Base-by-base conservation (phyloP, 92 coral and sea anemone genomes). In the Umimayanthus chanpuru region DNA sequence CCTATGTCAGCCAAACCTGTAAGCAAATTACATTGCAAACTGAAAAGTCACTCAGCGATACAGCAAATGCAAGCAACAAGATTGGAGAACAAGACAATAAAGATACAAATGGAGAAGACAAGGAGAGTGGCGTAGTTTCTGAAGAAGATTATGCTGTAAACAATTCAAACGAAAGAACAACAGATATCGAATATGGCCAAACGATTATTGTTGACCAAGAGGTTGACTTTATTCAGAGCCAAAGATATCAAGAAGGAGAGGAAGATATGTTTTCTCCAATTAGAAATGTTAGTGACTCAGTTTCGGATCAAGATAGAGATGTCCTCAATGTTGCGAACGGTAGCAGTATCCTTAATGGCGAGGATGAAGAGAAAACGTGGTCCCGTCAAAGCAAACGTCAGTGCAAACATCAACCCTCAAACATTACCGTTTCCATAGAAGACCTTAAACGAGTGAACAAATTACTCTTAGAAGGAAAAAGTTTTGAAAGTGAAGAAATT, bases 401-500 rank as follows among this genome's bases (percentile, higher is more conserved):
- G 25, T 39, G 12, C 12, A 49, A 55, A 66, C 21, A 67, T 12
- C 55, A 49, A 30, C 43, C 25, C 8, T 50, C 83, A 79, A 50
- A 53, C 4, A 25, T 30, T 79, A 79, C 9, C 28, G 21, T 14
- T 80, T 78, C 50, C 25, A 44, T 50, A 47, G 90, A 20, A 43
- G 38, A 85, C 11, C 9, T 58, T 12, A 18, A 9, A 28, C 77
- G 71, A 75, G 77, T 92, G 79, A 36, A 61, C 40, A 58, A 28
- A 76, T 80, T 83, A 58, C 70, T 93, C 20, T 53, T 43, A 65
- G 80, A 71, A 25, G 85, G 61, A 72, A 65, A 61, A 71, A 40
- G 71, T 47, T 88, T 94, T 90, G 25, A 81, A 1, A 85, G 81
- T 14, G 85, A 85, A 5, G 96, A 94, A 66, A 86, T 85, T 58